These are phyloP conservation scores for Cyrtonyx montezumae DNA, from an alignment of 2,113 vertebrate genomes.

Conservation along the genomic window DNA sequence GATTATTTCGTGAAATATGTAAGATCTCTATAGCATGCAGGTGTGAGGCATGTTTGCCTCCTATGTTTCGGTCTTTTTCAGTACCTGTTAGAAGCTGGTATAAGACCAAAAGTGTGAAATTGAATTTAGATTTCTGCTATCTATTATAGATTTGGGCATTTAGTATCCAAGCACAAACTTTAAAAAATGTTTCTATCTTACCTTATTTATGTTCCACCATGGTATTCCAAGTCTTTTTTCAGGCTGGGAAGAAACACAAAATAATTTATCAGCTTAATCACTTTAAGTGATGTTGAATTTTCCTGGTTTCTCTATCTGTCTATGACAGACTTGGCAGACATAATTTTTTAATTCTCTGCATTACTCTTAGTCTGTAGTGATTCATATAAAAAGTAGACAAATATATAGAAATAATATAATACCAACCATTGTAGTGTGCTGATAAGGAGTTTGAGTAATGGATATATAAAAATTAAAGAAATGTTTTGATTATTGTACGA, in stretches of 20 bases:
- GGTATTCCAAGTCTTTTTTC: background rate
- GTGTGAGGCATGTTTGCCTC: background rate
- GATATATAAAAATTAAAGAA: background rate
- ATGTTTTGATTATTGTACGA: background rate
- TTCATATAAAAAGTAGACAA: background rate
- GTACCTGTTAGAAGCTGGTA: background rate
- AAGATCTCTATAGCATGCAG: background rate
- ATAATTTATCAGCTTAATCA: background rate
- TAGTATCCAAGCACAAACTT: background rate
- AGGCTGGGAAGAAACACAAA: background rate
- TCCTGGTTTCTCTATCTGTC: background rate
- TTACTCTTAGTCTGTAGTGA: background rate
- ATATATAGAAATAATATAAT: background rate
- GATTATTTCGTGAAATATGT: background rate
- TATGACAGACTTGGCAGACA: too few relatives aligned
- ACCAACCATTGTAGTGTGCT: background rate
- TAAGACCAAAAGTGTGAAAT: background rate
- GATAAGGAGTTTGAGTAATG: background rate
- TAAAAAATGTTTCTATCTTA: background rate
- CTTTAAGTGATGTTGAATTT: background rate
- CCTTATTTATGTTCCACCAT: background rate
- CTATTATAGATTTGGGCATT: rapidly evolving
- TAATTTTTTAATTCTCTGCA: background rate
- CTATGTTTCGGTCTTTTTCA: background rate
- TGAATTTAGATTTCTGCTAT: background rate